Conservation (phyloP, 2,888 invertebrate species). For the Patella depressa region DNA sequence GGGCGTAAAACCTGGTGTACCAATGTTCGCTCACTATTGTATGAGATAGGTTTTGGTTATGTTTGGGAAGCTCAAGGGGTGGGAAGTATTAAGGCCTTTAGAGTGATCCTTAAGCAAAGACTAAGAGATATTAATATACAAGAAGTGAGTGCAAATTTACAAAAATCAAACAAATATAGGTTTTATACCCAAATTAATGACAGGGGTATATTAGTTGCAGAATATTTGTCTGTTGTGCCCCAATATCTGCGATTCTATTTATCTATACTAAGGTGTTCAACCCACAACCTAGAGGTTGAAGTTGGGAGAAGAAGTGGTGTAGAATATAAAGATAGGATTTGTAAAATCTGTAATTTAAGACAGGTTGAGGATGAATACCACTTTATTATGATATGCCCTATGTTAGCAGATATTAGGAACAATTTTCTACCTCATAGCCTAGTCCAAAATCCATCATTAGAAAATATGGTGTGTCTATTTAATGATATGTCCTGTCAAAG, state of each 20-base stretch:
- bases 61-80: background rate
- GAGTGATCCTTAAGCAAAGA: background rate
- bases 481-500: background rate
- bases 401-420: conserved; percentile 1
- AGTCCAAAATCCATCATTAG: background rate
- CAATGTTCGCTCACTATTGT: conserved; percentile 4
- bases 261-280: conserved; percentile 7
- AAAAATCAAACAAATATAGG: background rate
- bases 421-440: background rate
- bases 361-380: conserved; percentile 10
- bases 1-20: conserved; percentile 7
- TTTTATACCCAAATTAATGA: background rate
- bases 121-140: background rate
- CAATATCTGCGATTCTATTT: conserved; percentile 11
- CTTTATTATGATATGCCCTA: conserved; percentile 7
- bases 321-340: conserved; percentile 4
- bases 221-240: background rate
- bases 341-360: conserved; percentile 6
- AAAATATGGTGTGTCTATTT: background rate
- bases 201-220: background rate
- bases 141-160: background rate
- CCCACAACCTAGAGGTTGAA: conserved; percentile 5
- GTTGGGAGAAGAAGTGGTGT: background rate
- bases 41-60: conserved; percentile 7
- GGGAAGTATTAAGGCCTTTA: background rate